These are phyloP conservation scores for Lepidothrix coronata DNA, from an alignment of 2,113 vertebrate genomes.

Conservation along the genomic window DNA sequence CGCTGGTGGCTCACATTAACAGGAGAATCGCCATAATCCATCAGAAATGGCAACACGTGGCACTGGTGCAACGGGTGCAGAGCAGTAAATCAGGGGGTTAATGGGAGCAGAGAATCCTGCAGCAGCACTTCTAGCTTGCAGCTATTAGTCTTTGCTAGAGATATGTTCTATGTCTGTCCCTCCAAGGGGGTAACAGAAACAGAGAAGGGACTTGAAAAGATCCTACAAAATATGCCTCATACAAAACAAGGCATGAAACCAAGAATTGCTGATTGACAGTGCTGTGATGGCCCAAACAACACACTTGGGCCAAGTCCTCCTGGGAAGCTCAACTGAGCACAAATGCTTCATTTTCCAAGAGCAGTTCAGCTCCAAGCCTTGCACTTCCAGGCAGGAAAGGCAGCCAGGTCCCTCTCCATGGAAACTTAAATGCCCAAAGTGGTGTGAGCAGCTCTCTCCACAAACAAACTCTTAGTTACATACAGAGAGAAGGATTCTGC, in stretches of 20 bases:
- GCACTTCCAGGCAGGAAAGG: background rate
- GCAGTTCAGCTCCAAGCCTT: background rate
- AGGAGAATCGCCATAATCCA: background rate
- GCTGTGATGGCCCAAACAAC: background rate
- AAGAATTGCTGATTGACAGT: background rate
- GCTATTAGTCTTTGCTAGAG: background rate
- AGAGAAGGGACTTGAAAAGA: background rate
- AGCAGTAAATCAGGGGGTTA: background rate
- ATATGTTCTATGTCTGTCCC: background rate
- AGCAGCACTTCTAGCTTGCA: background rate
- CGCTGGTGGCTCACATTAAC: rapidly evolving
- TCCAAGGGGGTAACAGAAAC: background rate
- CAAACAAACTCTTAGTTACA: background rate
- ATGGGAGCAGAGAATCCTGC: background rate
- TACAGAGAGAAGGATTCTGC: background rate
- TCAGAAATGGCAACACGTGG: background rate
- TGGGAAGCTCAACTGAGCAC: background rate
- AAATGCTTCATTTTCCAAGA: background rate
- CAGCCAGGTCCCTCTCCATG: conserved; percentile 15
- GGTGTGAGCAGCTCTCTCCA: background rate
- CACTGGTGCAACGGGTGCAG: background rate
- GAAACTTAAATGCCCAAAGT: background rate
- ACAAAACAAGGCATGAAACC: background rate
- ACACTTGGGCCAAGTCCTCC: background rate
- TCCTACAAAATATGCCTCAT: background rate